Evolutionary conservation across 2,797 vertebrate genomes (phyloP).

Genomic region (Phalloptychus januarius): DNA sequence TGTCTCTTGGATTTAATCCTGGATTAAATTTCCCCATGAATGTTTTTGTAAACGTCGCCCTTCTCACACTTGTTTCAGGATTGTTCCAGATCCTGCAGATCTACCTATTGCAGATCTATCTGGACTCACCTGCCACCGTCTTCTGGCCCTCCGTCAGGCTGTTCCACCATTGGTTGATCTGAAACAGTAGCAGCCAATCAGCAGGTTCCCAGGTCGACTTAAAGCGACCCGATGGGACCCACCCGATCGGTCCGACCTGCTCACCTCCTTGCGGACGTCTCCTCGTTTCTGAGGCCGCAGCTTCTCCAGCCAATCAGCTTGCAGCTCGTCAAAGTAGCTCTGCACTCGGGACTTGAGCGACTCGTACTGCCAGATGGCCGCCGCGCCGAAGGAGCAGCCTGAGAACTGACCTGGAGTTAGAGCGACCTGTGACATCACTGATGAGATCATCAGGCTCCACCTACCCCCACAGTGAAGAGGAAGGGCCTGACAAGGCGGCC

Average conservation of each 20-base stretch:
- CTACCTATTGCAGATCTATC: not conserved
- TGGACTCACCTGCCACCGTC: conserved; percentile 89
- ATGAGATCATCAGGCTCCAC: not conserved
- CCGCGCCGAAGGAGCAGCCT: conserved; percentile 91
- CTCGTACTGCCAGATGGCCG: conserved; percentile 97
- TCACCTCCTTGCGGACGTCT: conserved; percentile 88
- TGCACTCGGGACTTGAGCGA: conserved; percentile 89
- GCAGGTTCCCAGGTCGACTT: not conserved
- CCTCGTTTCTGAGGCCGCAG: conserved; percentile 88
- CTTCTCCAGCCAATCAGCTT: conserved; percentile 90
- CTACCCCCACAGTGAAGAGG: conserved; percentile 92
- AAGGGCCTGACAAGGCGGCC: conserved; percentile 85
- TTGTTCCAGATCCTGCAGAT: too few species aligned
- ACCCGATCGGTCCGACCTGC: not conserved
- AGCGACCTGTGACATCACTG: conserved; percentile 4
- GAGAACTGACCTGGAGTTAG: conserved; percentile 87
- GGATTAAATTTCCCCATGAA: too few species aligned
- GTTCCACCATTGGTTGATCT: conserved; percentile 98
- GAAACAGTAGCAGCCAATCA: conserved; percentile 64
- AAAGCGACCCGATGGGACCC: too few species aligned
- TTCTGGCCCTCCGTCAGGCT: conserved; percentile 91
- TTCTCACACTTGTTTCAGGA: too few species aligned
- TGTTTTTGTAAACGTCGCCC: too few species aligned
- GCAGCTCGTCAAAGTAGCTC: conserved; percentile 86
- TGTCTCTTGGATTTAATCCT: too few species aligned